Evolutionary conservation across 2,113 vertebrate species (phyloP), one percentile per base, ranked within the genome.

Genomic region (Perognathus longimembris): DNA sequence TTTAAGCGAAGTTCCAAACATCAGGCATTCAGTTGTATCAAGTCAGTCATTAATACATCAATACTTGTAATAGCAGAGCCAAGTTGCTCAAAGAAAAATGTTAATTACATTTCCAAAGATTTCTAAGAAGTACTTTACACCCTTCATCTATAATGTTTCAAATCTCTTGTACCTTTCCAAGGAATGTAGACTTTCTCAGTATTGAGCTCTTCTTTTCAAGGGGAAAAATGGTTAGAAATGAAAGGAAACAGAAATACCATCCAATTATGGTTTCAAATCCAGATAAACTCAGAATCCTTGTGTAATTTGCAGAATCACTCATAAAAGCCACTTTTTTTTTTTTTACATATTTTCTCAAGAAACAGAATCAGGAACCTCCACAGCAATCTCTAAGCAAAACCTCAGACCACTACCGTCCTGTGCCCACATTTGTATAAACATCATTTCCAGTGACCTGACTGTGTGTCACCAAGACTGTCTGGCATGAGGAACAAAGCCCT

Each of bases 351-450:
- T 92, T 94, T 92, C 76, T 86, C 71, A 26, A 26, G 45, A 22
- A 14, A 38, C 20, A 26, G 11, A 30, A 34, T 5, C 5, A 18
- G 14, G 22, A 70, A 40, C 7, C 32, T 71, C 61, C n/a, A 11
- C 22, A 69, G 63, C 21, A 50, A 92, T 45, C 88, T 73, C 54
- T 40, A 69, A 83, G 70, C 24, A 85, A 88, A 93, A 74, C n/a
- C 89, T 75, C 75, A 71, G 63, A 84, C 42, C 70, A 76, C 17
- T 71, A 18, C 1, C 67, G 38, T 64, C 57, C 54, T 26, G 0
- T 11, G 67, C 40, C 86, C 76, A 45, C 36, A 84, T 77, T 87
- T 74, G 32, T 36, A 22, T 90, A 95, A 96, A 94, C 89, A 96
- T 34, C 40, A 28, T 91, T 78, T 69, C 1, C 42, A 73, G 10